A percentile compares a stretch with the other conserved stretches of the same genome.
phyloP scores from a whole-genome alignment of 2,888 invertebrate species.

The Metalampra italica region DNA sequence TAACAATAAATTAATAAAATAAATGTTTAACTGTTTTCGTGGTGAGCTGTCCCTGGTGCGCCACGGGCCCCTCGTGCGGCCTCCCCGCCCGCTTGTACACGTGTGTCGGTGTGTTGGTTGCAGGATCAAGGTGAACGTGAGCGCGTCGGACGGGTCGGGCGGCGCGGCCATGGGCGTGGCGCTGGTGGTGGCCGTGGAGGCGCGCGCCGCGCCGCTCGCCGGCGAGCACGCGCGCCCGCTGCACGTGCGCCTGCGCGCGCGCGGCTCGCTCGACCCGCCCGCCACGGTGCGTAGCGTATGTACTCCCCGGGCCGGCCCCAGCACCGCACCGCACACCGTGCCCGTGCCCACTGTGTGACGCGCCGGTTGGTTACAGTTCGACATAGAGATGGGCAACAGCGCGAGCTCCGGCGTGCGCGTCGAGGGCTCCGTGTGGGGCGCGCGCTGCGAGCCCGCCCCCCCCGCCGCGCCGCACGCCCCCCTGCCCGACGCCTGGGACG shows the following conservation, averaged over 20 bases:
- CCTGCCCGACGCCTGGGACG: neutral
- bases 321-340: neutral
- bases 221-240: constrained; percentile 53
- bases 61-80: too few relatives aligned
- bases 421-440: constrained; percentile 34
- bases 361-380: constrained; percentile 24
- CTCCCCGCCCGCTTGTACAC: too few relatives aligned
- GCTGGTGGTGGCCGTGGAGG: constrained; percentile 63
- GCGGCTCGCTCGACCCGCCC: constrained; percentile 48
- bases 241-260: constrained; percentile 52
- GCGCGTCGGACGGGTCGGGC: constrained; percentile 33
- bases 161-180: constrained; percentile 42
- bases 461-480: constrained; percentile 14
- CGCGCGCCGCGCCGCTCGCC: constrained; percentile 41
- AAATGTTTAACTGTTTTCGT: too few relatives aligned
- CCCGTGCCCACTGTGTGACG: too few relatives aligned
- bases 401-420: constrained; percentile 21
- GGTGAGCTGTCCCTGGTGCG: too few relatives aligned
- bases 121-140: constrained; percentile 52
- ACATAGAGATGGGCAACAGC: constrained; percentile 51
- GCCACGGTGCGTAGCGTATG: constrained; percentile 29
- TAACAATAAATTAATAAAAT: too few relatives aligned
- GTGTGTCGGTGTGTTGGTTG: too few relatives aligned
- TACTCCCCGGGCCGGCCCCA: neutral
- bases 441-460: constrained; percentile 25